Conservation (phyloP, 2,888 invertebrate species). For the Hirtodrosophila duncani region DNA sequence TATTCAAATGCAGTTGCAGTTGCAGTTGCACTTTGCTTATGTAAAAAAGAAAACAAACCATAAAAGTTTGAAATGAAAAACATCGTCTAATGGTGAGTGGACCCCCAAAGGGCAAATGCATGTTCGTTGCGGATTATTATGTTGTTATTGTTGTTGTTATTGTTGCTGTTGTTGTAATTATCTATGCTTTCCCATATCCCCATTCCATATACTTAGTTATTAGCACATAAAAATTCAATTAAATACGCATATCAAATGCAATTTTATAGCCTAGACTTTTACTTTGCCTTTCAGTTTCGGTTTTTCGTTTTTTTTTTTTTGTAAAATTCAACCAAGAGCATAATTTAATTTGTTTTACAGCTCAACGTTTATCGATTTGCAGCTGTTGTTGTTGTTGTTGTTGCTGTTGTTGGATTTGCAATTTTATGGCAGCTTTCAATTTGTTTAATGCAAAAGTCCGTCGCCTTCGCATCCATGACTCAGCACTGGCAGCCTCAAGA, state of each 20-base stretch:
- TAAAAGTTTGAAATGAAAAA: constrained; percentile 5
- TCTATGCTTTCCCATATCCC: constrained; percentile 38
- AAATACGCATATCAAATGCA: constrained; percentile 52
- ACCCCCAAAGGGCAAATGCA: neutral
- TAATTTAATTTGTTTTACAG: constrained; percentile 61
- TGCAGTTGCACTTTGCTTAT: constrained; percentile 43
- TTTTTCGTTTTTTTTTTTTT: too few species aligned
- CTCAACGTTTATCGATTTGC: constrained; percentile 38
- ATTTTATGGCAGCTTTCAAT: constrained; percentile 53
- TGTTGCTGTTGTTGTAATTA: constrained; percentile 3
- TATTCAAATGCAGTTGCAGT: constrained; percentile 60
- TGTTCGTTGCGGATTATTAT: constrained; percentile 4
- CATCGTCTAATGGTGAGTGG: constrained; percentile 17
- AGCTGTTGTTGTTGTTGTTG: constrained; percentile 6
- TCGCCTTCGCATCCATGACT: constrained; percentile 40
- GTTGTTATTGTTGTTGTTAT: neutral
- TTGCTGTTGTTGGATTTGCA: constrained; percentile 24
- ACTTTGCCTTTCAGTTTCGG: constrained; percentile 41
- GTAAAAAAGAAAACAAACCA: constrained; percentile 24
- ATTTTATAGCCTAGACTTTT: constrained; percentile 50
- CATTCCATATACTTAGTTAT: too few species aligned
- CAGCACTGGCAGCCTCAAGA: constrained; percentile 29
- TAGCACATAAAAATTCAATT: constrained; percentile 53
- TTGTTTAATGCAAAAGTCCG: constrained; percentile 33
- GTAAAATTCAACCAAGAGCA: constrained; percentile 23